Percentiles rank a stretch among this genome's conserved stretches.
Evolutionary conservation across 2,888 invertebrate genomes (phyloP).

Genomic region (Trilocha varians): DNA sequence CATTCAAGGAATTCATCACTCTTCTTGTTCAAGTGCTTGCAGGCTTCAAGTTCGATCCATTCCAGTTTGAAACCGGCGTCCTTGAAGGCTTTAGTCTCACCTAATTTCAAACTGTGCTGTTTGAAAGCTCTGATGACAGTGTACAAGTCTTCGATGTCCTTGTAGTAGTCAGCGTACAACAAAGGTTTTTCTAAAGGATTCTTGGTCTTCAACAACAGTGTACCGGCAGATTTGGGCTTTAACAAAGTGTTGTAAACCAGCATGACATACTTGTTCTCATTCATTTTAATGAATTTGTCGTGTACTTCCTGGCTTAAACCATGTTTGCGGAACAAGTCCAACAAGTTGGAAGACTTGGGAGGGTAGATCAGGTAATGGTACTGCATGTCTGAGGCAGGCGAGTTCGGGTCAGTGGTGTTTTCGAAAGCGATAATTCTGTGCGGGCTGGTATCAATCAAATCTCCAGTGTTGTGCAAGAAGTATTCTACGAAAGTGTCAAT

Average conservation of each 20-base stretch:
- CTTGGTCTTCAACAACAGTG: conserved; percentile 75
- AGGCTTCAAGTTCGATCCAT: conserved; percentile 41
- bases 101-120: conserved; percentile 28
- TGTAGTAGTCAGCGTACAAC: conserved; percentile 75
- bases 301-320: conserved; percentile 29
- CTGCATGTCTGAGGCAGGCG: conserved; percentile 42
- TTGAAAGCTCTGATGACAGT: conserved; percentile 31
- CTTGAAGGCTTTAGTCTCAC: conserved; percentile 36
- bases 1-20: conserved; percentile 39
- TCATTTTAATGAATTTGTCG: conserved; percentile 30
- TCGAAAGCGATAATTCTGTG: conserved; percentile 39
- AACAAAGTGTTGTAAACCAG: conserved; percentile 74
- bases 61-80: conserved; percentile 30
- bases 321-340: conserved; percentile 35
- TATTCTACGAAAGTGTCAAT: conserved; percentile 50
- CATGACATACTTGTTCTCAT: conserved; percentile 38
- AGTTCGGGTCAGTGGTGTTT: conserved; percentile 36
- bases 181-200: conserved; percentile 80
- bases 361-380: conserved; percentile 38
- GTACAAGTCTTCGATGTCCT: conserved; percentile 66
- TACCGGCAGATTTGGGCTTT: conserved; percentile 79
- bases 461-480: conserved; percentile 59
- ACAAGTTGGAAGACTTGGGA: conserved; percentile 29
- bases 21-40: conserved; percentile 25
- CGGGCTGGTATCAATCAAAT: conserved; percentile 51